phyloP scores from a whole-genome alignment of 2,888 invertebrate genomes.

The Choreutis nemorana region DNA sequence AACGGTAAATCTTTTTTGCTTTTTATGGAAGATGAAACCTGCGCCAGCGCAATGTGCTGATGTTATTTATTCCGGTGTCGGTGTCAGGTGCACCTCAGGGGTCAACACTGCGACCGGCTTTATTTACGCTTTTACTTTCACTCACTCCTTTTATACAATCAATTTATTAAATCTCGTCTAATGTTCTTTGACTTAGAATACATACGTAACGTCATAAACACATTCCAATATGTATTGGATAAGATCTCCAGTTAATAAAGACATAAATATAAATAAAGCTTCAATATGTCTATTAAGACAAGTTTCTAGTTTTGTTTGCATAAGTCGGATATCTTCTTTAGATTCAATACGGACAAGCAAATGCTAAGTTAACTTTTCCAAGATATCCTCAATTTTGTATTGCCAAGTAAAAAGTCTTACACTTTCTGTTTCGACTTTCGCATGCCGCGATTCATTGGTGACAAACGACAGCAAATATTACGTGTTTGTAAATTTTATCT shows the following conservation, averaged over 20 bases:
- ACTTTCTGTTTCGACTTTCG: conserved; percentile 42
- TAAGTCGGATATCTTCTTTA: no score
- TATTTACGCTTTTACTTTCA: conserved; percentile 52
- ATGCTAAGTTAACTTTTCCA: no score
- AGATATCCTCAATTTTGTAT: conserved; percentile 17
- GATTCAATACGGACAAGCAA: no score
- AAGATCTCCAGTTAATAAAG: no score
- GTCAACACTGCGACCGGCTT: conserved; percentile 29
- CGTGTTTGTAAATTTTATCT: conserved; percentile 15
- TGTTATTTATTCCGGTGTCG: conserved; percentile 8
- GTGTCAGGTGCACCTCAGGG: conserved; percentile 34
- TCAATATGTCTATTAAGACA: no score
- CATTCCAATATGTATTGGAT: no score
- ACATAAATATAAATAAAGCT: no score
- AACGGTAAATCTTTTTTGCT: no score
- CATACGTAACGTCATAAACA: no score
- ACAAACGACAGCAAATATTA: conserved; percentile 26
- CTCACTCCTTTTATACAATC: conserved; percentile 27
- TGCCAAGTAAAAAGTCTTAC: conserved; percentile 24
- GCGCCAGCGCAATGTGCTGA: no score
- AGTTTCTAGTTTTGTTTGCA: no score
- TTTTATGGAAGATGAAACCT: no score
- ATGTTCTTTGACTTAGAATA: conserved; percentile 7
- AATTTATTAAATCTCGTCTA: conserved; percentile 10
- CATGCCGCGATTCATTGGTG: conserved; percentile 16